Percentiles rank a stretch among this genome's conserved stretches.
Conservation (phyloP, 1,140 invertebrate genomes). For the Drosophila parvula region DNA sequence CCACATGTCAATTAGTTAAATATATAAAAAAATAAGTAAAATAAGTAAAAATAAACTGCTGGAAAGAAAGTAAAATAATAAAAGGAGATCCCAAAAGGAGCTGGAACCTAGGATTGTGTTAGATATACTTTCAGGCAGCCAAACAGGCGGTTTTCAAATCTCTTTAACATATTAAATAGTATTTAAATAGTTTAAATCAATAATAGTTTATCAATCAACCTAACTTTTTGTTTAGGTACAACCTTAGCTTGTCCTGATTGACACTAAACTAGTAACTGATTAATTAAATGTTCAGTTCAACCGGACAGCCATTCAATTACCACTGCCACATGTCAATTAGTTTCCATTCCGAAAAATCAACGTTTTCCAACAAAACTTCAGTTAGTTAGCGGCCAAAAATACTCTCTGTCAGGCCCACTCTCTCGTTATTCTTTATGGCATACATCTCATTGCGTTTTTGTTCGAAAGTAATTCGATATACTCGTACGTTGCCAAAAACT, state of each 20-base stretch:
- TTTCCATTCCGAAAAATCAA: neutral
- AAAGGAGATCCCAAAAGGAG: too few species aligned
- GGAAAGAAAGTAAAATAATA: too few species aligned
- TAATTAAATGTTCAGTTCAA: conserved; percentile 21
- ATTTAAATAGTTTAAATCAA: neutral
- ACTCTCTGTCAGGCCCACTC: neutral
- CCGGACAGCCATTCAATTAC: conserved; percentile 36
- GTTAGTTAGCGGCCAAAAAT: conserved; percentile 27
- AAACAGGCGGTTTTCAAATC: too few species aligned
- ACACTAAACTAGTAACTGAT: neutral
- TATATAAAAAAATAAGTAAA: too few species aligned
- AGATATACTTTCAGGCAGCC: too few species aligned
- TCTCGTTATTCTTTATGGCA: conserved; percentile 1
- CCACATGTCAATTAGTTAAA: conserved; percentile 30
- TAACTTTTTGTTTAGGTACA: neutral
- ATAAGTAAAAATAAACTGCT: too few species aligned
- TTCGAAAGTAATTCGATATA: conserved; percentile 40
- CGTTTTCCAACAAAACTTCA: conserved; percentile 2
- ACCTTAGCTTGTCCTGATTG: conserved; percentile 8
- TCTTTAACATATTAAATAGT: neutral
- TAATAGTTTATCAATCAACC: too few species aligned
- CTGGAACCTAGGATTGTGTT: too few species aligned
- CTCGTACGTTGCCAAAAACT: conserved; percentile 14
- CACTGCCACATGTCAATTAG: conserved; percentile 32
- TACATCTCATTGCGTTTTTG: conserved; percentile 12